Conservation (phyloP, 1,140 invertebrate genomes). For the Stratiolaelaps scimitus region DNA sequence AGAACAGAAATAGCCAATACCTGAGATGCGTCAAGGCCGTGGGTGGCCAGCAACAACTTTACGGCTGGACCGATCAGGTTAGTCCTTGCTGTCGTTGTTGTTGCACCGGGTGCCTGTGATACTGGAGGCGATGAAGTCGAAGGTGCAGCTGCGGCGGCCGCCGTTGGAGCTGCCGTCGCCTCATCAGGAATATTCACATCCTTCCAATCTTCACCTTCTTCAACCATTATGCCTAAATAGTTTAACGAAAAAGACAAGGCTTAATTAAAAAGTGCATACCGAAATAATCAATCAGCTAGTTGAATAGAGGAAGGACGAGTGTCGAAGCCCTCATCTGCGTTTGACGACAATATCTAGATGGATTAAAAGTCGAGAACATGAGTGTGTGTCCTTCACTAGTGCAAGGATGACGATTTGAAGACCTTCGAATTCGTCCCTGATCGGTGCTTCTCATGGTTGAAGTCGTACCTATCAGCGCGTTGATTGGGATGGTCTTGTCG, state of each 20-base stretch:
- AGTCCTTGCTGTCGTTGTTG: conserved; percentile 39
- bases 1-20: too few relatives aligned
- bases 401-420: too few relatives aligned
- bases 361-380: too few relatives aligned
- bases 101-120: too few relatives aligned
- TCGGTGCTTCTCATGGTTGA: neutral
- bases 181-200: conserved; percentile 45
- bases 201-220: conserved; percentile 59
- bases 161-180: conserved; percentile 15
- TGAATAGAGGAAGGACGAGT: too few relatives aligned
- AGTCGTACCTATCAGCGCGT: conserved; percentile 31
- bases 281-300: too few relatives aligned
- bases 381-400: too few relatives aligned
- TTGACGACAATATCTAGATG: too few relatives aligned
- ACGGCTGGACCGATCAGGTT: conserved; percentile 51
- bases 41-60: conserved; percentile 49
- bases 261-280: neutral
- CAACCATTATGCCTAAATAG: conserved; percentile 65
- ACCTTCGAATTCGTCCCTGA: neutral
- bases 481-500: conserved; percentile 3
- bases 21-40: conserved; percentile 44
- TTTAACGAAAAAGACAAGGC: neutral
- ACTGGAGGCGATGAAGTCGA: too few relatives aligned
- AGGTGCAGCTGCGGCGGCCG: conserved; percentile 5
- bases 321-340: too few relatives aligned